Conservation (phyloP, 2,888 invertebrate genomes). For the Caenorhabditis imperialis region DNA sequence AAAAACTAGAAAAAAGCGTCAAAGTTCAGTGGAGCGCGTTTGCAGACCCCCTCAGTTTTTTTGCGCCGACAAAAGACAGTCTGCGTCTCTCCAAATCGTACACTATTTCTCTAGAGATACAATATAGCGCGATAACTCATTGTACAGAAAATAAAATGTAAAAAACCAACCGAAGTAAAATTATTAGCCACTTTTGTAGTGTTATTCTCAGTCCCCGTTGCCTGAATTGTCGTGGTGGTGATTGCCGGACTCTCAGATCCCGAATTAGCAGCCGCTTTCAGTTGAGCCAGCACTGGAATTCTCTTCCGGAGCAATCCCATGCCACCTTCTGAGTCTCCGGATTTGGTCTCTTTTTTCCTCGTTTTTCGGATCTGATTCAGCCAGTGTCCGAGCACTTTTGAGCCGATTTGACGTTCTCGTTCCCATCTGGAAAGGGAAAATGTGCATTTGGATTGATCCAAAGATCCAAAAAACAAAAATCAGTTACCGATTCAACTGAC, state of each 20-base stretch:
- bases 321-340: constrained; percentile 30
- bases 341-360: constrained; percentile 68
- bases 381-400: constrained; percentile 78
- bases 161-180: constrained; percentile 34
- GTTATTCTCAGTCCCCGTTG: constrained; percentile 13
- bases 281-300: constrained; percentile 53
- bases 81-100: too few relatives aligned
- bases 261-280: constrained; percentile 32
- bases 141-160: neutral
- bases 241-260: constrained; percentile 1
- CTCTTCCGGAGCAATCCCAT: constrained; percentile 59
- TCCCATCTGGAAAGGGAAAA: constrained; percentile 71
- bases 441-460: neutral
- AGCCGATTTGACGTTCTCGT: constrained; percentile 76
- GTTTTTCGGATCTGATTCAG: constrained; percentile 77
- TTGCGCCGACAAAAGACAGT: too few relatives aligned
- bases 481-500: constrained; percentile 71
- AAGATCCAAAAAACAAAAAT: neutral
- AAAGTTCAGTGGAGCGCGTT: too few relatives aligned
- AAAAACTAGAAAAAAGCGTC: too few relatives aligned
- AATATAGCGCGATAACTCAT: constrained; percentile 3
- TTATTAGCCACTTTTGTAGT: constrained; percentile 36
- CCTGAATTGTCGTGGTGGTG: constrained; percentile 12
- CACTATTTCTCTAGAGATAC: neutral
- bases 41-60: too few relatives aligned